Base-by-base conservation (phyloP, 2,797 vertebrate species). In the Sphenodon punctatus region DNA sequence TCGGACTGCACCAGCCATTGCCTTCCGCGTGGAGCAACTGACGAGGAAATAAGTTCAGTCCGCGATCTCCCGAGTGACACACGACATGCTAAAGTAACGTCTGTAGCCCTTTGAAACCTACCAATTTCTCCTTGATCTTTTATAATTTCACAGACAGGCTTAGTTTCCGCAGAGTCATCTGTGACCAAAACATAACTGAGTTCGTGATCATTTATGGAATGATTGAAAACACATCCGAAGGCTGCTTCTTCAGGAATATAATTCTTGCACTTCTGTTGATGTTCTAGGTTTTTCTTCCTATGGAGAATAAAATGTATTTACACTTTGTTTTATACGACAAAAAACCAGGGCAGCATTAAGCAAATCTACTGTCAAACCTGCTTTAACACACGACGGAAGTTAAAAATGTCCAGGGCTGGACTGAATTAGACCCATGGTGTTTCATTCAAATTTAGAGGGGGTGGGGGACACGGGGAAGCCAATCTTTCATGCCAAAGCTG, bases 191-290 rank as follows among this genome's bases (percentile, higher is more conserved):
- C 72, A n/a, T n/a, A n/a, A 20, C 13, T 72, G 82, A 93, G 17
- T 13, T 0, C 25, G 72, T 42, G 17, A 70, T 78, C 22, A 5
- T 36, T 2, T 0, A 30, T 10, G 43, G 27, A 63, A 22, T 95
- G 42, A 58, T 32, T 72, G 86, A 96, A 96, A 82, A 67, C 1
- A 59, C 95, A 96, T 42, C 27, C 13, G 58, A 92, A 93, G 51
- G 12, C 22, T 34, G 80, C 67, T 74, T 82, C 90, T 53, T 91
- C 83, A 41, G 66, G 17, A 30, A 22, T 36, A 41, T 82, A 77
- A 72, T 92, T 88, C 86, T 64, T 86, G 86, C 95, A 96, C 2
- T 72, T 91, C 63, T 75, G 23, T 27, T 16, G 63, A 67, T 66
- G 73, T 65, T 58, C 38, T 80, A 95, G 75, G 48, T 80, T 80